Conservation (phyloP, 2,888 invertebrate genomes). For the Malthinus flaveolus region DNA sequence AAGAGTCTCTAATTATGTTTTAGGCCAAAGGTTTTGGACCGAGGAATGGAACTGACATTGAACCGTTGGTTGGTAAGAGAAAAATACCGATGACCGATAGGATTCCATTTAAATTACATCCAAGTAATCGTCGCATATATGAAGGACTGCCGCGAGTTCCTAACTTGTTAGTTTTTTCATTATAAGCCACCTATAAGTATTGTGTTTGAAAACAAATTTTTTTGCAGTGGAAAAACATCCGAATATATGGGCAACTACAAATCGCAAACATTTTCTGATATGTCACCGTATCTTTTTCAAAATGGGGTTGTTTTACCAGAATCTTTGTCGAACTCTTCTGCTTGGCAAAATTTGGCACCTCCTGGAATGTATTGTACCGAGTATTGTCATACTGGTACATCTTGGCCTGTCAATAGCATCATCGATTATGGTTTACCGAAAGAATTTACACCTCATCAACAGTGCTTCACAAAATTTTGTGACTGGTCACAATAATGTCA, state of each 20-base stretch:
- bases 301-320: slow-evolving; percentile 42
- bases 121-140: slow-evolving; percentile 36
- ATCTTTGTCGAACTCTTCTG: slow-evolving; percentile 40
- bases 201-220: background rate
- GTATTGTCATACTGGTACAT: slow-evolving; percentile 52
- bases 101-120: slow-evolving; percentile 32
- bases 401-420: slow-evolving; percentile 49
- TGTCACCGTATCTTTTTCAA: slow-evolving; percentile 44
- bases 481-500: slow-evolving; percentile 15
- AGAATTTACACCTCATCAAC: slow-evolving; percentile 14
- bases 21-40: slow-evolving; percentile 42
- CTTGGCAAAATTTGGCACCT: slow-evolving; percentile 49
- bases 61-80: slow-evolving; percentile 29
- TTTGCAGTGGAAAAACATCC: slow-evolving; percentile 47
- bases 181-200: background rate
- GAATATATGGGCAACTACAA: slow-evolving; percentile 46
- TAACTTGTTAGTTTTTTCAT: slow-evolving; percentile 41
- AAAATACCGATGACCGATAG: slow-evolving; percentile 36
- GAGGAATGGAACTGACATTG: slow-evolving; percentile 30
- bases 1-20: background rate
- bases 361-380: slow-evolving; percentile 56
- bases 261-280: slow-evolving; percentile 44
- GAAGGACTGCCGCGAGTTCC: slow-evolving; percentile 40
- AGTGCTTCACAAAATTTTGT: slow-evolving; percentile 20
- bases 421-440: slow-evolving; percentile 34